These are phyloP conservation scores for Tortricodes alternella DNA, from an alignment of 2,888 invertebrate species.

Conservation along the genomic window DNA sequence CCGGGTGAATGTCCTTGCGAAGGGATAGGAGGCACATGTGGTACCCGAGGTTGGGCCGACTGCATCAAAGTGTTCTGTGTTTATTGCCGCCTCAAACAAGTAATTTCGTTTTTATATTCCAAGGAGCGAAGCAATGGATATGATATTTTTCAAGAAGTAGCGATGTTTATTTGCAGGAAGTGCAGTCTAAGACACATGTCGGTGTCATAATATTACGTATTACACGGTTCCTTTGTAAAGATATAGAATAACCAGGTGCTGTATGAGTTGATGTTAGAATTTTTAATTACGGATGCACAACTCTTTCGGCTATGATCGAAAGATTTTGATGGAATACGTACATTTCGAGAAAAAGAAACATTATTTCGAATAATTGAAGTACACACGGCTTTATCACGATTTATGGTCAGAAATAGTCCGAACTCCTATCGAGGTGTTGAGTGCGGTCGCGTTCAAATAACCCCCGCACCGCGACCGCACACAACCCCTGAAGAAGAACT, in stretches of 20 bases:
- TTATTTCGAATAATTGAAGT: no score
- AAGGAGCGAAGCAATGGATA: conserved; percentile 22
- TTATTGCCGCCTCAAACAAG: conserved; percentile 41
- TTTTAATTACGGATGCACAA: conserved; percentile 1
- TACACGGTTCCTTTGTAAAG: conserved; percentile 39
- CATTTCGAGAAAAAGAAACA: no score
- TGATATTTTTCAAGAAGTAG: neutral
- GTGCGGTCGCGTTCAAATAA: no score
- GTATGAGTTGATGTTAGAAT: conserved; percentile 12
- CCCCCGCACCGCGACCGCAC: no score
- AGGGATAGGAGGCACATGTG: conserved; percentile 48
- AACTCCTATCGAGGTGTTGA: no score
- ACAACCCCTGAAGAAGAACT: no score
- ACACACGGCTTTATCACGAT: no score
- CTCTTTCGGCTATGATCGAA: no score
- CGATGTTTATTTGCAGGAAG: conserved; percentile 43
- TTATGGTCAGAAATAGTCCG: no score
- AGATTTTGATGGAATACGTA: no score
- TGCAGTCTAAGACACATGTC: conserved; percentile 35
- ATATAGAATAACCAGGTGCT: conserved; percentile 43
- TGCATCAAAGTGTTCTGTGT: conserved; percentile 33
- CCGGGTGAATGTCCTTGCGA: conserved; percentile 71
- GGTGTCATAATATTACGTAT: conserved; percentile 45
- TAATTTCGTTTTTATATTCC: neutral
- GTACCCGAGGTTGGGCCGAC: conserved; percentile 28